phyloP scores from a whole-genome alignment of 1,140 invertebrate species.

The Phymorhynchus buccinoides region DNA sequence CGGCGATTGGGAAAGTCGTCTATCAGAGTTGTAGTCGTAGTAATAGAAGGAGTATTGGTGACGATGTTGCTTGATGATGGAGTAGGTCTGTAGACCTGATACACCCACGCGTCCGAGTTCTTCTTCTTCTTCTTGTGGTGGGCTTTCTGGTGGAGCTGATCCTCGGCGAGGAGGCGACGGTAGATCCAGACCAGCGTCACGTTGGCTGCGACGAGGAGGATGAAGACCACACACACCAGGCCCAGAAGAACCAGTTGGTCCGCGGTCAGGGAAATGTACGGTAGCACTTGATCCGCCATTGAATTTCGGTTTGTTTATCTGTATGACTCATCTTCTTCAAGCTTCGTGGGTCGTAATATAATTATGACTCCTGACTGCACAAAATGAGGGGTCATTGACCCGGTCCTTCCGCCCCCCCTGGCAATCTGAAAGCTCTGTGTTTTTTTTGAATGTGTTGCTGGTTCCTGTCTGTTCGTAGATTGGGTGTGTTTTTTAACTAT shows the following conservation, averaged over 20 bases:
- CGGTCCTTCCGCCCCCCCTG: too few relatives aligned
- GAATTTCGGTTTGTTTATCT: background rate
- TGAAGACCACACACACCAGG: background rate
- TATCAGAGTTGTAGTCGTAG: background rate
- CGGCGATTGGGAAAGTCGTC: too few relatives aligned
- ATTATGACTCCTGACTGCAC: too few relatives aligned
- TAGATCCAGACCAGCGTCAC: conserved; percentile 12
- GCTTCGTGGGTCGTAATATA: background rate
- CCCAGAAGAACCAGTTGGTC: conserved; percentile 5
- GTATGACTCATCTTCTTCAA: background rate
- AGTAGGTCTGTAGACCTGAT: conserved; percentile 17
- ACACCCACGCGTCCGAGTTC: conserved; percentile 38
- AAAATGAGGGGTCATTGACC: too few relatives aligned
- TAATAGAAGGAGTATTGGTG: conserved; percentile 10
- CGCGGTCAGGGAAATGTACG: background rate
- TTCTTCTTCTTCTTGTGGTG: conserved; percentile 17
- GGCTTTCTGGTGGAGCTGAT: background rate
- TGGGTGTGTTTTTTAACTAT: too few relatives aligned
- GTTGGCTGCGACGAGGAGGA: background rate
- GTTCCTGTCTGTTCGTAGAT: too few relatives aligned
- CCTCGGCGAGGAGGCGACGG: background rate
- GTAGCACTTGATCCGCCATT: background rate
- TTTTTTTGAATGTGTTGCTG: too few relatives aligned
- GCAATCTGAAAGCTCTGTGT: too few relatives aligned
- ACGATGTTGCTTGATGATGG: background rate